These are phyloP conservation scores for Odontomyia ornata DNA, from an alignment of 2,888 invertebrate genomes.

Conservation along the genomic window DNA sequence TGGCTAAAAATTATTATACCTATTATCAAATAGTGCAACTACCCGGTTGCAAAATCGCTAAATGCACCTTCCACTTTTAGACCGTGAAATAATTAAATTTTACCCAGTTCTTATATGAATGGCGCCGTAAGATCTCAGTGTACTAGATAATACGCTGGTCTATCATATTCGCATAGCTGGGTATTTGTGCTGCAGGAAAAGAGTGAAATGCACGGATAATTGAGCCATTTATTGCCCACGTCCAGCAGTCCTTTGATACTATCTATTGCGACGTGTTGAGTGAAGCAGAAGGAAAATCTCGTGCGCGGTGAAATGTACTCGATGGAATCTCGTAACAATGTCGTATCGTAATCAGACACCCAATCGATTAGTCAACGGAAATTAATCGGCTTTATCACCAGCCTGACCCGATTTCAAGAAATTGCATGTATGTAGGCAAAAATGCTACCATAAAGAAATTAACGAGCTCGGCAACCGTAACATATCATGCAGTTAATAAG, in stretches of 20 bases:
- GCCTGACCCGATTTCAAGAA: too few species aligned
- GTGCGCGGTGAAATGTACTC: too few species aligned
- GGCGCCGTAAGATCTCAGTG: background rate
- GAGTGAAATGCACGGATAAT: background rate
- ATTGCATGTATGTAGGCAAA: background rate
- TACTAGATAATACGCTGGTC: background rate
- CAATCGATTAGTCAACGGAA: too few species aligned
- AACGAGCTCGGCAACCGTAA: constrained; percentile 2
- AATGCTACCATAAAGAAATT: background rate
- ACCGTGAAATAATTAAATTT: background rate
- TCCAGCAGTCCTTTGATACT: background rate
- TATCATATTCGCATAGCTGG: background rate
- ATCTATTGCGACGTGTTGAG: too few species aligned
- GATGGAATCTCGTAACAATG: too few species aligned
- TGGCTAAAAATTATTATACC: background rate
- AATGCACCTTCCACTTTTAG: background rate
- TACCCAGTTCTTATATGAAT: background rate
- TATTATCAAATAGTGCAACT: background rate
- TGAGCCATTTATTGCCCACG: background rate
- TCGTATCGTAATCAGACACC: too few species aligned
- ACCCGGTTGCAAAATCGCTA: background rate
- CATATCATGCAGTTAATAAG: background rate
- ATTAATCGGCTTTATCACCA: too few species aligned
- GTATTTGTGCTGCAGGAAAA: background rate
- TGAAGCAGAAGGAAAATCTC: too few species aligned